These are phyloP conservation scores for Serrognathus titanus DNA, from an alignment of 2,888 invertebrate genomes.

Conservation along the genomic window DNA sequence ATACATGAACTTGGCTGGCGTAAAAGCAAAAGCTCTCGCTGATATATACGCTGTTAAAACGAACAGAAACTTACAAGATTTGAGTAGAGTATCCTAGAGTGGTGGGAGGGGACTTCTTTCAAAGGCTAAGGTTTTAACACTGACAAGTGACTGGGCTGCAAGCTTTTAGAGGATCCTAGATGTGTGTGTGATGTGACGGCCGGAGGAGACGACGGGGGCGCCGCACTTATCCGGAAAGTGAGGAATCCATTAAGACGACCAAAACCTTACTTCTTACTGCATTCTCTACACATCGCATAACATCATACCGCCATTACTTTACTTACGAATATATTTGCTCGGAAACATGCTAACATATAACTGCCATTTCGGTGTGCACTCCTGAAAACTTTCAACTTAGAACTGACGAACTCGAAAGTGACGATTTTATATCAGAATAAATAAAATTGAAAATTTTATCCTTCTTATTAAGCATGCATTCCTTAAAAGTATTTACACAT, in stretches of 20 bases:
- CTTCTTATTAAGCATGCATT: too few relatives aligned
- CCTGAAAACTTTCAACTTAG: neutral
- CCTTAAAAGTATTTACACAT: too few relatives aligned
- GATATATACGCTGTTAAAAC: constrained; percentile 39
- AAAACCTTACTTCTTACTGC: constrained; percentile 26
- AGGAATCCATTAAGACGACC: constrained; percentile 41
- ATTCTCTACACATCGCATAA: constrained; percentile 14
- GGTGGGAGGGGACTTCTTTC: constrained; percentile 34
- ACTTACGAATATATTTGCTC: constrained; percentile 14
- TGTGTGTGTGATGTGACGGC: constrained; percentile 33
- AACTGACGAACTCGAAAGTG: too few relatives aligned
- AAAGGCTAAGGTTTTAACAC: constrained; percentile 40
- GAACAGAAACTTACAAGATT: constrained; percentile 42
- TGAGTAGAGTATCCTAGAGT: constrained; percentile 30
- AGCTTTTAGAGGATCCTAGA: constrained; percentile 36
- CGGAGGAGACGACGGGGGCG: constrained; percentile 25
- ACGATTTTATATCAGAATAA: too few relatives aligned
- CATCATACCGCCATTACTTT: constrained; percentile 16
- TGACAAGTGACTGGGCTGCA: constrained; percentile 37
- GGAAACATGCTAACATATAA: constrained; percentile 7
- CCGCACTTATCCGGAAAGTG: constrained; percentile 41
- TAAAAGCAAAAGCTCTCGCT: constrained; percentile 36
- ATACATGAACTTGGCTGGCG: constrained; percentile 31
- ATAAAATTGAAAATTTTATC: too few relatives aligned
- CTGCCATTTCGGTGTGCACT: constrained; percentile 17